A percentile compares a stretch with the other conserved stretches of the same genome.
Evolutionary conservation across 2,797 vertebrate species (phyloP).

Genomic region (Poecilia picta): DNA sequence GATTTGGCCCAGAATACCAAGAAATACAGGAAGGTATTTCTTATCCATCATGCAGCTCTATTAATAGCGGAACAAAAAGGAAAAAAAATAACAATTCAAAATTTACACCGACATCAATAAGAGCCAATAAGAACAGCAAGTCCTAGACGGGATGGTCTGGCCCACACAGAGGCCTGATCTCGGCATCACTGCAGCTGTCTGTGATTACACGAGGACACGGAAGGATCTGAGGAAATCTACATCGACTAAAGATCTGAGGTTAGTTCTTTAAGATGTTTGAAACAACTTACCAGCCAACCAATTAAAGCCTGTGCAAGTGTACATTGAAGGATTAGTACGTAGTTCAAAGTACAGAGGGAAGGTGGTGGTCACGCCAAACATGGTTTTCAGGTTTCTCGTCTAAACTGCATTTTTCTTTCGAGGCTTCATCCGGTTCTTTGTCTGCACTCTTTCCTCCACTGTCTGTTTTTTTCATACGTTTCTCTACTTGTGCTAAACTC

Average conservation of each 20-base stretch:
- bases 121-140: neutral
- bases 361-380: no score
- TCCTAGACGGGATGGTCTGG: neutral
- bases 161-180: neutral
- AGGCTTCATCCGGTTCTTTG: neutral
- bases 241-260: neutral
- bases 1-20: neutral
- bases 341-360: neutral
- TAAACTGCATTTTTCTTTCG: neutral
- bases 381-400: neutral
- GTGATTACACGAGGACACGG: neutral
- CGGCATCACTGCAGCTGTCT: neutral
- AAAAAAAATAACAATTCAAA: neutral
- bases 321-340: neutral
- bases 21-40: neutral
- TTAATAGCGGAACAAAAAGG: neutral
- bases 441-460: neutral
- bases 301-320: constrained; percentile 4
- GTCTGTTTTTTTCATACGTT: neutral
- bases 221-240: neutral
- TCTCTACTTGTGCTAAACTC: neutral
- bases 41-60: neutral
- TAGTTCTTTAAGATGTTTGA: neutral
- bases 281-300: constrained; percentile 6
- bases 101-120: neutral